Conservation (phyloP, 2,888 invertebrate species). For the Galerucella nymphaeae region DNA sequence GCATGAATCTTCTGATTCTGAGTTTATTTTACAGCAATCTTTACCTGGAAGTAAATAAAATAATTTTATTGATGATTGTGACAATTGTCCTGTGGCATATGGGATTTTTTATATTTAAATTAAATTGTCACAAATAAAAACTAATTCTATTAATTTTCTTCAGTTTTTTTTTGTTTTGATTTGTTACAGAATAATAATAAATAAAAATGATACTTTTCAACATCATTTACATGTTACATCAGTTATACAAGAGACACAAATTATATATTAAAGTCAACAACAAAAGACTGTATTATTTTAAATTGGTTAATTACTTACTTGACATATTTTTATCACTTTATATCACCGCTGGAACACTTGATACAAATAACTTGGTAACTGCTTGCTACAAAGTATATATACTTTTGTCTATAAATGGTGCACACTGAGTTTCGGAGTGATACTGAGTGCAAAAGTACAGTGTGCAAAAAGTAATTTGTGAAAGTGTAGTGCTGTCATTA, state of each 20-base stretch:
- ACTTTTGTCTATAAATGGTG: neutral
- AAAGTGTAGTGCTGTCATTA: neutral
- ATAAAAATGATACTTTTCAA: too few species aligned
- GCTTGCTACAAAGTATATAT: neutral
- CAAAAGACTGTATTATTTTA: too few species aligned
- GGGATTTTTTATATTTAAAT: too few species aligned
- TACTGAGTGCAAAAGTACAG: slow-evolving; percentile 3
- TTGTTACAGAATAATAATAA: too few species aligned
- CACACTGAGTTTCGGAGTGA: neutral
- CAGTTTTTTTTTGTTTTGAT: too few species aligned
- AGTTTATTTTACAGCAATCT: neutral
- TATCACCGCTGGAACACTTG: neutral
- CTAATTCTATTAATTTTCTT: too few species aligned
- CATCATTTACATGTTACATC: too few species aligned
- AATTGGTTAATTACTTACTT: neutral
- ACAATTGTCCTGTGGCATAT: too few species aligned
- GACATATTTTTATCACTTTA: neutral
- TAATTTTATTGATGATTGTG: too few species aligned
- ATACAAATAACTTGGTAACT: neutral
- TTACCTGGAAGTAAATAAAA: neutral
- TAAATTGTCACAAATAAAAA: too few species aligned
- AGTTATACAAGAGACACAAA: too few species aligned
- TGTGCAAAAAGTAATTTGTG: neutral
- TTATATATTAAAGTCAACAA: too few species aligned
- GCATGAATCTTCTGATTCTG: slow-evolving; percentile 1